A percentile compares a stretch with the other conserved stretches of the same genome.
phyloP scores from a whole-genome alignment of 2,888 invertebrate species.

The Calephelis perditalis region DNA sequence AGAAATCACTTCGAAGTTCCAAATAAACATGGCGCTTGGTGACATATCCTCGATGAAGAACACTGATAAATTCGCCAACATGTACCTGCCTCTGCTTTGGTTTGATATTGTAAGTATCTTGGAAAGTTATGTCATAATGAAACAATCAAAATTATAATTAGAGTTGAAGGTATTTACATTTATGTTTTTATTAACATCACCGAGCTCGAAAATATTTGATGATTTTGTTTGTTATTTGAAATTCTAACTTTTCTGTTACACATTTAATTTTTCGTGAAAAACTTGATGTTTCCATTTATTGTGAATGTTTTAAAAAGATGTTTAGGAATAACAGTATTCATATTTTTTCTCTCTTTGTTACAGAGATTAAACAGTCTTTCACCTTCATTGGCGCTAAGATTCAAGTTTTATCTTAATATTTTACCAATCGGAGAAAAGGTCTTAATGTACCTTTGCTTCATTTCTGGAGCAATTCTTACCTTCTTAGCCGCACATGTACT shows the following conservation, averaged over 20 bases:
- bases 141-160: too few species aligned
- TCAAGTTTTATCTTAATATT: conserved; percentile 85
- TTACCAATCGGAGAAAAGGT: conserved; percentile 80
- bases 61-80: conserved; percentile 82
- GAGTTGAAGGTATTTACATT: too few species aligned
- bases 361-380: conserved; percentile 86
- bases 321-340: not conserved
- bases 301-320: too few species aligned
- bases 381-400: conserved; percentile 77
- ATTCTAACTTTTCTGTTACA: too few species aligned
- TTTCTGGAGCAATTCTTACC: conserved; percentile 70
- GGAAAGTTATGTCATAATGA: too few species aligned
- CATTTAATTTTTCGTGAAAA: too few species aligned
- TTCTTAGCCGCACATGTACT: conserved; percentile 66
- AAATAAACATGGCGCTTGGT: conserved; percentile 91
- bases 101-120: conserved; percentile 90
- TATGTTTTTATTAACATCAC: too few species aligned
- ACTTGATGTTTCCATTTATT: too few species aligned
- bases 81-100: conserved; percentile 90
- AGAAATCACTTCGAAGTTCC: conserved; percentile 87
- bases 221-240: too few species aligned
- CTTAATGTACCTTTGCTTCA: conserved; percentile 74
- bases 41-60: conserved; percentile 82
- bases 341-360: conserved; percentile 29
- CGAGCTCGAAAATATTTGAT: too few species aligned